Evolutionary conservation across 2,888 invertebrate genomes (phyloP), one percentile per base, ranked within the genome.

Genomic region (Xestia sexstrigata): DNA sequence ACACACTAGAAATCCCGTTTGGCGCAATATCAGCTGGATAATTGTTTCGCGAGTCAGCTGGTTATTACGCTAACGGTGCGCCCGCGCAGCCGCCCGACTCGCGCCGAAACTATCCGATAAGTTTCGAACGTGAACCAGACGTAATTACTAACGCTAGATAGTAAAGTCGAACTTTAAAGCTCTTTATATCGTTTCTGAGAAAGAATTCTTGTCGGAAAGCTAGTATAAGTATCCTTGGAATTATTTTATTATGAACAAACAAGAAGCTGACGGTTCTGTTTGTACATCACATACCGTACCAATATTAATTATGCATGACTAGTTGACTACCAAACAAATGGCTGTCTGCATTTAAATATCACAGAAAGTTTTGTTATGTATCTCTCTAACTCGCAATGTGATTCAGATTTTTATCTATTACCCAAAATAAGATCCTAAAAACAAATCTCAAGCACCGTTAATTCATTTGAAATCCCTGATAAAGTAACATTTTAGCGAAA

Each of bases 31-130:
- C 89, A 89, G 89, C 86, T 86, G 90, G 90, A 91, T 93, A 94
- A 94, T 94, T 93, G 93, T 93, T 94, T 91, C 87, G 88, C 91
- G 86, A 93, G 90, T 92, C 92, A 91, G 92, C 91, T 90, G 90
- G 89, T 88, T 90, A 89, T 92, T 91, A 91, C 90, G 90, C 90
- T 93, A 93, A 93, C 93, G 92, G 93, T 91, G 89, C 87, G 88
- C 87, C 63, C 30, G 89, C 88, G 90, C 88, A 79, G 78, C 70
- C 72, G 76, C 78, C 76, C 81, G 84, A 77, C 70, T 70, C 66
- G 67, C 70, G 81, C 87, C 85, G 87, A 83, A 84, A 84, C 83
- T 85, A 82, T 73, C 84, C 83, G 89, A 90, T 87, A 86, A 86
- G 80, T 87, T 70, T 80, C 84, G 83, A 89, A 85, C 84, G 81